phyloP scores from a whole-genome alignment of 1,140 invertebrate genomes.

The Matsumurasca onukii region DNA sequence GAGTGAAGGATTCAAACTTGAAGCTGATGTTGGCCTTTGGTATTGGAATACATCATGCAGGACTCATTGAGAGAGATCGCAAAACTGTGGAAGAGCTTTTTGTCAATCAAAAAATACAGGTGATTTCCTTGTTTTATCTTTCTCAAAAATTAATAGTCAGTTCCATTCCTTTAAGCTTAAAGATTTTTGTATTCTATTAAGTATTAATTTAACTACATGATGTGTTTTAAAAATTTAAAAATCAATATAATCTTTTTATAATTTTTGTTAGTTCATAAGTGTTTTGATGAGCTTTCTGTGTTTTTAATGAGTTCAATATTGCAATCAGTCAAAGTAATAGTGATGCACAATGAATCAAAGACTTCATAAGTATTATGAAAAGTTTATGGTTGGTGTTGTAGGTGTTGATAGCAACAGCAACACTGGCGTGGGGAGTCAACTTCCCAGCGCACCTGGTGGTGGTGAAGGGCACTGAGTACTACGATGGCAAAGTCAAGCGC shows the following conservation, averaged over 20 bases:
- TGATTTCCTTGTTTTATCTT: conserved; percentile 18
- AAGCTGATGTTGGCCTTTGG: conserved; percentile 95
- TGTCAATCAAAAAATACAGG: conserved; percentile 96
- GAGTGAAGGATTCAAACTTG: conserved; percentile 88
- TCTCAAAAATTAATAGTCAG: no score
- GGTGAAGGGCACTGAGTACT: conserved; percentile 94
- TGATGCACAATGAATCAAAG: no score
- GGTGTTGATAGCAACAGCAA: conserved; percentile 96
- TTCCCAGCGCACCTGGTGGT: conserved; percentile 93
- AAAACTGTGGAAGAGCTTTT: conserved; percentile 93
- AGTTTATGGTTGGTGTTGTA: no score
- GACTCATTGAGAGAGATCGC: conserved; percentile 88
- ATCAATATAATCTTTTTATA: neutral
- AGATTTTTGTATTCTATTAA: conserved; percentile 10
- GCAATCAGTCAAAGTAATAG: no score
- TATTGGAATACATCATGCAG: conserved; percentile 98
- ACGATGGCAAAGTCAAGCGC: conserved; percentile 92
- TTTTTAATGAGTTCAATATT: no score
- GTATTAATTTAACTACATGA: conserved; percentile 13
- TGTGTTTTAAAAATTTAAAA: neutral
- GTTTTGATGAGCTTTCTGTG: no score
- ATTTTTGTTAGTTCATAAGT: no score
- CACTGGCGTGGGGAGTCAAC: conserved; percentile 98
- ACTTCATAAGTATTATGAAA: no score
- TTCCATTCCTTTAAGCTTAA: no score